Evolutionary conservation across 2,888 invertebrate genomes (phyloP), one percentile per base, ranked within the genome.

Genomic region (Chesias legatella): DNA sequence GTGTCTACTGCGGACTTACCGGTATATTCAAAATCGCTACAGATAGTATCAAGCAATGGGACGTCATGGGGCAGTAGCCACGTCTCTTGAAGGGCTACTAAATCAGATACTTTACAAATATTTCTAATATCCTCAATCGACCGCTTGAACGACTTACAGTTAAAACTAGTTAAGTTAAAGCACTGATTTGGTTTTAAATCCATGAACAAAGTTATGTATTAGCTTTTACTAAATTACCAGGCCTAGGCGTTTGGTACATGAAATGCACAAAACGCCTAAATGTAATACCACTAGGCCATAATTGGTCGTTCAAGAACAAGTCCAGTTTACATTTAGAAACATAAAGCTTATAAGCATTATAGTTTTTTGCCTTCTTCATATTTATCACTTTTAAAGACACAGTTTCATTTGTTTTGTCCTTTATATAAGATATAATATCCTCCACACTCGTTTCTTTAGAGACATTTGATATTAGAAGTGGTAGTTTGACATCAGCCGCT

Each of bases 1-100:
- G 56, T 58, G 27, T 60, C 58, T n/a, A 65, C 52, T 0, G 59
- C 53, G 1, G 60, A 60, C 7, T 33, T 50, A 1, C 58, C 58
- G 0, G 48, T 48, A 11, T 28, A 56, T 0, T 26, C 42, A 28
- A 60, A 65, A 6, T 48, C 35, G 4, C 39, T 25, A 33, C 56
- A 26, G 4, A 61, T 36, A 5, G 27, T 46, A 20, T 46, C 40
- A 4, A 60, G 37, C 5, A 40, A 46, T 0, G 48, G 13, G 58
- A n/a, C n/a, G n/a, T n/a, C n/a, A n/a, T n/a, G n/a, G n/a, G n/a
- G n/a, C n/a, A n/a, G n/a, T n/a, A n/a, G 32, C 56, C 60, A 60
- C 0, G 51, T 53, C 13, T 60, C 58, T 10, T 58, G 56, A 1
- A 58, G 43, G 0, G 56, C 53, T n/a, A 57, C 17, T 0, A 57